Evolutionary conservation across 2,888 invertebrate species (phyloP), one percentile per base, ranked within the genome.

Genomic region (Calameuta filiformis): DNA sequence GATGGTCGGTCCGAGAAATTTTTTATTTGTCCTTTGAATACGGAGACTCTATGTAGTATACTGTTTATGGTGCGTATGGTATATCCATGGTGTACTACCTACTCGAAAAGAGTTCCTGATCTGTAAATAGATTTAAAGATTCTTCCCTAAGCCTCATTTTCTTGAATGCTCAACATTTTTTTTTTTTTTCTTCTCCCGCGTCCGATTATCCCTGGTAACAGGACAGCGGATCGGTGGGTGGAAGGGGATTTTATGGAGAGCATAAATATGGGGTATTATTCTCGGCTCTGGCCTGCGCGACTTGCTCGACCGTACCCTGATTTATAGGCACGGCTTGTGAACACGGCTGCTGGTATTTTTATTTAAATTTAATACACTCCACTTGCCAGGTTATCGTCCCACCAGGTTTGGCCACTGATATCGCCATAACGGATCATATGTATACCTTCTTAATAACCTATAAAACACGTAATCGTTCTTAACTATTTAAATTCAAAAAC

Each of bases 311-410:
- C 83, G 86, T 85, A 85, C 85, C 84, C 87, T 91, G 91, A 90
- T 91, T 91, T 91, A 91, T 91, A 89, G 89, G 87, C 86, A 85
- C 86, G 86, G 87, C 87, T 89, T 87, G 90, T 88, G 89, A 90
- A 90, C 89, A 87, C 88, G 86, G 89, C 89, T 89, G 89, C 89
- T 86, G 90, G 91, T 90, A 91, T 91, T 91, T 91, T 91, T 91
- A 91, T 91, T 90, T 90, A 89, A 90, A 91, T 91, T 90, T 90
- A 91, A 91, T 91, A 89, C 89, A 90, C 88, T 87, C 78, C 75
- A 71, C 71, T 71, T 71, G 71, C 33, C 71, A 34, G 77, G 56
- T 23, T 23, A 56, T 56, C 56, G 2, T 56, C 56, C 56, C 56
- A 56, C 56, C 23, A 23, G 56, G 9, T 6, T 15, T 56, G 56